phyloP scores from a whole-genome alignment of 2,797 vertebrate species.

The Manis javanica region DNA sequence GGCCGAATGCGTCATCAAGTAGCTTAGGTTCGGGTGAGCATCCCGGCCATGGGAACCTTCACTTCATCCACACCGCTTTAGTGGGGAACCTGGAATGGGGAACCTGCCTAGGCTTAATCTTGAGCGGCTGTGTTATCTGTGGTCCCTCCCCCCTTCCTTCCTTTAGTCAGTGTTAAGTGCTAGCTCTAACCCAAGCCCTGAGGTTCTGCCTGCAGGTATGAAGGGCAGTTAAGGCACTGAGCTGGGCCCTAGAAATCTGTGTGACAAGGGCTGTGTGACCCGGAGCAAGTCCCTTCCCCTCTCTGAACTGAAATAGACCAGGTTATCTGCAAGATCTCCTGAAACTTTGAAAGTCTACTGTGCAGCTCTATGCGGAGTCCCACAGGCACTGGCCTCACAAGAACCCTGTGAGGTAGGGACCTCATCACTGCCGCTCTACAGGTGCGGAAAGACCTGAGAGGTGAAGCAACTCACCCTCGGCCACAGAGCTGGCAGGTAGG shows the following conservation, averaged over 20 bases:
- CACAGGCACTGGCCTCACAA: accelerated
- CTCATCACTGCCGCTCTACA: not conserved
- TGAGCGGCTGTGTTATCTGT: no score
- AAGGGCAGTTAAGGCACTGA: not conserved
- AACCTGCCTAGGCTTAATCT: not conserved
- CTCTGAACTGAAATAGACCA: not conserved
- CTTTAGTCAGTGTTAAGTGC: not conserved
- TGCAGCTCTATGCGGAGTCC: not conserved
- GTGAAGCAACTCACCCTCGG: not conserved
- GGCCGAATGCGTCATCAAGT: no score
- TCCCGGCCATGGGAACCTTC: no score
- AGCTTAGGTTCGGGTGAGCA: no score
- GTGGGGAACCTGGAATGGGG: no score
- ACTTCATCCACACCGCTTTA: no score
- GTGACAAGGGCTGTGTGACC: not conserved
- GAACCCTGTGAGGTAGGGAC: not conserved
- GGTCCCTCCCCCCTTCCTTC: not conserved
- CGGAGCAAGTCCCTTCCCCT: not conserved
- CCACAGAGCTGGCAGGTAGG: not conserved
- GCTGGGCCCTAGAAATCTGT: not conserved
- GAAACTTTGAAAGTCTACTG: not conserved
- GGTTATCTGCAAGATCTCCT: not conserved
- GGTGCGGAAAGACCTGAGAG: not conserved
- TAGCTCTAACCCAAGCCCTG: not conserved
- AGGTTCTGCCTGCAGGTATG: not conserved